Conservation (phyloP, 2,888 invertebrate genomes). For the Ctena decussata region DNA sequence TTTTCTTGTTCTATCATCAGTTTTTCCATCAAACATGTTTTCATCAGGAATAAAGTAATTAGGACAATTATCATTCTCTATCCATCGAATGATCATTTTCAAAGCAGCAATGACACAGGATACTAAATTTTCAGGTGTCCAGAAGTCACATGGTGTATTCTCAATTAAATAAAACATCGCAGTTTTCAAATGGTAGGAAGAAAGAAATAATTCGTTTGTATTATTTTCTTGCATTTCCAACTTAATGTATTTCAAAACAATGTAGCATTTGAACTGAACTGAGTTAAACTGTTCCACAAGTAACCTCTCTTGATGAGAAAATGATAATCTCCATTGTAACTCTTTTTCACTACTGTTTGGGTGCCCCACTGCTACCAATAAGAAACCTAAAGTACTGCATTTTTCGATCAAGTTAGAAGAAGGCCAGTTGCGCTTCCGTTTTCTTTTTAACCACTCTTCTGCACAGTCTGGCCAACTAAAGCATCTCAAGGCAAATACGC, state of each 20-base stretch:
- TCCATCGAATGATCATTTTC: background rate
- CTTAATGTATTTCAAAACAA: too few species aligned
- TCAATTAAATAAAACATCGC: constrained; percentile 27
- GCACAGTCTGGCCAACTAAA: constrained; percentile 21
- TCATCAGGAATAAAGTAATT: constrained; percentile 38
- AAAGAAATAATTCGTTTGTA: too few species aligned
- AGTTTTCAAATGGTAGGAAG: constrained; percentile 41
- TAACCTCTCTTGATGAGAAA: too few species aligned
- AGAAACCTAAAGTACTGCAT: constrained; percentile 23
- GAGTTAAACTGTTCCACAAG: constrained; percentile 24
- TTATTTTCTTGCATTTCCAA: too few species aligned
- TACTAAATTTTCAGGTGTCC: constrained; percentile 21
- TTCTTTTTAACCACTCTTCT: constrained; percentile 13
- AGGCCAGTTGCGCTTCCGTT: constrained; percentile 13
- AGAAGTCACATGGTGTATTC: background rate
- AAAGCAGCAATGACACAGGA: constrained; percentile 4
- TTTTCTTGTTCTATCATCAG: too few species aligned
- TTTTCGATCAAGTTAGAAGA: background rate
- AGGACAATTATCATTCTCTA: constrained; percentile 15
- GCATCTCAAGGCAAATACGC: constrained; percentile 17
- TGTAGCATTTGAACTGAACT: too few species aligned
- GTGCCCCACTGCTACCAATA: constrained; percentile 38
- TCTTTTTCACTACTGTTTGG: too few species aligned
- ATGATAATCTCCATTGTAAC: too few species aligned
- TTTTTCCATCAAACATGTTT: constrained; percentile 30